Percentiles rank a stretch among this genome's conserved stretches.
These are phyloP conservation scores for Gymnocephalus cernua DNA, from an alignment of 2,113 vertebrate genomes.

Conservation along the genomic window DNA sequence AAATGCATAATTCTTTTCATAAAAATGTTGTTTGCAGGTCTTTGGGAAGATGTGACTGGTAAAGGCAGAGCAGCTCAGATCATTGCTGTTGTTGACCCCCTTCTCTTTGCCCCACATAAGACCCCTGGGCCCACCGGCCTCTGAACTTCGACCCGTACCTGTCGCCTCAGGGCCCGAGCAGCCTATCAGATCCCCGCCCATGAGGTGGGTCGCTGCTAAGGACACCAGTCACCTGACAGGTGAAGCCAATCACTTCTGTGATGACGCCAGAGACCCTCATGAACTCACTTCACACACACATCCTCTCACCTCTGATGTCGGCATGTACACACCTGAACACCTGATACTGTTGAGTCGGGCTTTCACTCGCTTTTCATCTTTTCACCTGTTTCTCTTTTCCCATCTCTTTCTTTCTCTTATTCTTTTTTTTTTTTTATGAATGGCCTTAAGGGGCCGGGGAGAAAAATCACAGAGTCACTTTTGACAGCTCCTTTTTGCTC, in stretches of 20 bases:
- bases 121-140: constrained; percentile 14
- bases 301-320: constrained; percentile 67
- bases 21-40: background rate
- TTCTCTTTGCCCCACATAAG: constrained; percentile 15
- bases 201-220: constrained; percentile 45
- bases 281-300: constrained; percentile 33
- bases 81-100: constrained; percentile 3
- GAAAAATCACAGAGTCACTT: constrained; percentile 40
- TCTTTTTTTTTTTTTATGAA: constrained; percentile 53
- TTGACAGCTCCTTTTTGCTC: constrained; percentile 54
- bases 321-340: constrained; percentile 70
- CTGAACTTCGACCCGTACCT: constrained; percentile 64
- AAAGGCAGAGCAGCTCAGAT: background rate
- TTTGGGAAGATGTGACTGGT: background rate
- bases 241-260: constrained; percentile 49
- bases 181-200: constrained; percentile 48
- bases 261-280: constrained; percentile 27
- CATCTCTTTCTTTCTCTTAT: constrained; percentile 35
- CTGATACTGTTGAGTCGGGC: constrained; percentile 76
- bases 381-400: constrained; percentile 54
- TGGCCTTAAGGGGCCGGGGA: constrained; percentile 51
- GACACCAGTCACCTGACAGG: constrained; percentile 67
- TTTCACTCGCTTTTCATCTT: constrained; percentile 69
- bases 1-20: background rate
- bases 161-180: constrained; percentile 53